These are phyloP conservation scores for Osmerus eperlanus DNA, from an alignment of 2,113 vertebrate genomes.

Conservation along the genomic window DNA sequence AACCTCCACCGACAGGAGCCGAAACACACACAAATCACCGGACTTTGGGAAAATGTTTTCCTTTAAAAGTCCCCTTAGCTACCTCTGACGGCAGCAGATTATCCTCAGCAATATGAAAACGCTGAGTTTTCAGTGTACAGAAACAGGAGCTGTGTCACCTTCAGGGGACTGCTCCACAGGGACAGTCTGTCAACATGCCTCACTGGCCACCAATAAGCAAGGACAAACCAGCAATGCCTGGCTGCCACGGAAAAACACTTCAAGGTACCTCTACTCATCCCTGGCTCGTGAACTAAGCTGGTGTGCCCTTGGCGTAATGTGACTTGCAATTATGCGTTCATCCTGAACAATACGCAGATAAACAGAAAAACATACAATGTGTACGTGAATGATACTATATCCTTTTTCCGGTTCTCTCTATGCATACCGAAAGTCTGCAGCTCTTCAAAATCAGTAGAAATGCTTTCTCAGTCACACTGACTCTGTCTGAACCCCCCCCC, in stretches of 20 bases:
- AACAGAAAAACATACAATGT: too few relatives aligned
- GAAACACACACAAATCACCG: too few relatives aligned
- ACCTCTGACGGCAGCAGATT: too few relatives aligned
- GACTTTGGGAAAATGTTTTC: too few relatives aligned
- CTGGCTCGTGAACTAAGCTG: neutral
- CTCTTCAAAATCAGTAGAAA: neutral
- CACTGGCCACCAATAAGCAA: neutral
- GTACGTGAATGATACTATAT: too few relatives aligned
- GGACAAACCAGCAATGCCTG: neutral
- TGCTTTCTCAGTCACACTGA: neutral
- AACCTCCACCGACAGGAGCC: too few relatives aligned
- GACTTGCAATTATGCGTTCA: too few relatives aligned
- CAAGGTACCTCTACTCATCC: neutral
- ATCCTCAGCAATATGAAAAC: neutral
- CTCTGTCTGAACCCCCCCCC: too few relatives aligned
- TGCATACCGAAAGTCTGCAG: neutral
- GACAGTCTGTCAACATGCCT: neutral
- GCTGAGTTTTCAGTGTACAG: neutral
- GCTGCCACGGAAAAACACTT: neutral
- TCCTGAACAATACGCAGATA: too few relatives aligned
- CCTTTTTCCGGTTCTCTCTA: too few relatives aligned
- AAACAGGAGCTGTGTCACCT: conserved; percentile 2
- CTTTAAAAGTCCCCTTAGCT: too few relatives aligned
- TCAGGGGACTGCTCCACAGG: neutral
- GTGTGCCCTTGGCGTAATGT: neutral